phyloP scores from a whole-genome alignment of 2,888 invertebrate species.

The Tricholauxania praeusta region DNA sequence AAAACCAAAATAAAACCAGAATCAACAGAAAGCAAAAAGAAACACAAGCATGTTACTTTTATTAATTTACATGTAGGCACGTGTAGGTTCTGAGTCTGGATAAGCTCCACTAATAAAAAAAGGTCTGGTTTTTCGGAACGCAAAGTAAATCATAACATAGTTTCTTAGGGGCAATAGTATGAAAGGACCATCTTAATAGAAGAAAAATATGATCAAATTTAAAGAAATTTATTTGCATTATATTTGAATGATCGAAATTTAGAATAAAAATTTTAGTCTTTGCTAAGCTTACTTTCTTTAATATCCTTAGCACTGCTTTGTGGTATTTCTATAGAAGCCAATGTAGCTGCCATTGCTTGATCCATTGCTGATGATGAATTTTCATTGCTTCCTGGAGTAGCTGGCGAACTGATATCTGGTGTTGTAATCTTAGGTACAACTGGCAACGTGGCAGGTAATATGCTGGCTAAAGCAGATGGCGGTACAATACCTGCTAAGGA shows the following conservation, averaged over 20 bases:
- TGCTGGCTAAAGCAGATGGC: constrained; percentile 62
- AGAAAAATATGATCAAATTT: not conserved
- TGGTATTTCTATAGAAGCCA: constrained; percentile 87
- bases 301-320: constrained; percentile 62
- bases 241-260: not conserved
- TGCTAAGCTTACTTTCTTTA: constrained; percentile 53
- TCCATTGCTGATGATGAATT: constrained; percentile 80
- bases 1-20: no score
- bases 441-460: constrained; percentile 62
- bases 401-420: constrained; percentile 64
- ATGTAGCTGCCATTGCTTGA: constrained; percentile 94
- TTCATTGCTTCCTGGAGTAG: constrained; percentile 67
- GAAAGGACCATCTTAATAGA: no score
- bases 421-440: constrained; percentile 60
- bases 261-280: not conserved
- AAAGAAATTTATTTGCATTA: no score
- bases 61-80: no score
- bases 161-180: no score
- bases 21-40: no score
- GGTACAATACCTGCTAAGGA: constrained; percentile 65
- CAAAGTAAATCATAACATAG: no score
- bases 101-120: no score
- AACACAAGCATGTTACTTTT: no score
- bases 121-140: no score
- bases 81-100: no score